phyloP scores from a whole-genome alignment of 2,888 invertebrate species.

The Euspilapteryx auroguttella region DNA sequence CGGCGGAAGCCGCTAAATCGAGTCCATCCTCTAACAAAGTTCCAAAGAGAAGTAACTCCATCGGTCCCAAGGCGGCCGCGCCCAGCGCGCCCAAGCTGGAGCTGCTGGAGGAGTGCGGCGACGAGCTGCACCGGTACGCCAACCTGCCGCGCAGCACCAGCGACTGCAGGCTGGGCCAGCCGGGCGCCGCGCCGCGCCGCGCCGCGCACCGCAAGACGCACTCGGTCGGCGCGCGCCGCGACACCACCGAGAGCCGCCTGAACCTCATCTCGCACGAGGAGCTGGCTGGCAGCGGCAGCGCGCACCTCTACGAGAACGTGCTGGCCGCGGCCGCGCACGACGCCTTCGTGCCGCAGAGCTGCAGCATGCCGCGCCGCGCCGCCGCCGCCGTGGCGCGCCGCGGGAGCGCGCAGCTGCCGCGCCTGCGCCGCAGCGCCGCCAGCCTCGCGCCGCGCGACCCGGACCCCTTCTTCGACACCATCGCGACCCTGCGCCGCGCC shows the following conservation, averaged over 20 bases:
- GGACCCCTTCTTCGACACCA: slow-evolving; percentile 41
- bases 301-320: slow-evolving; percentile 51
- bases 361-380: slow-evolving; percentile 48
- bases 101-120: slow-evolving; percentile 17
- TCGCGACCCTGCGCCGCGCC: slow-evolving; percentile 30
- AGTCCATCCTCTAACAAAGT: slow-evolving; percentile 23
- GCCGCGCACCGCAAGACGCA: slow-evolving; percentile 45
- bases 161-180: slow-evolving; percentile 35
- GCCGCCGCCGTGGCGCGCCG: slow-evolving; percentile 30
- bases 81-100: slow-evolving; percentile 22
- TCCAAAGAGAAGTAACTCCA: slow-evolving; percentile 28
- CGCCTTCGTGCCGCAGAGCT: slow-evolving; percentile 36
- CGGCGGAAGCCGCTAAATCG: slow-evolving; percentile 24
- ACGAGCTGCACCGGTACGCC: slow-evolving; percentile 39
- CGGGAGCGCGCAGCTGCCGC: slow-evolving; percentile 40
- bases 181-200: slow-evolving; percentile 25
- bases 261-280: slow-evolving; percentile 46
- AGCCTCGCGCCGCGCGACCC: slow-evolving; percentile 27
- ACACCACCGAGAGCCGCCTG: slow-evolving; percentile 48
- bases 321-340: slow-evolving; percentile 17
- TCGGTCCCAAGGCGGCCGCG: slow-evolving; percentile 15
- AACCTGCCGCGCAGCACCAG: slow-evolving; percentile 46
- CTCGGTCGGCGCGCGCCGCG: slow-evolving; percentile 43
- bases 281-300: slow-evolving; percentile 20
- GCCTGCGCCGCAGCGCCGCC: slow-evolving; percentile 32